Base-by-base conservation (phyloP, 2,797 vertebrate species). In the Danionella dracula region DNA sequence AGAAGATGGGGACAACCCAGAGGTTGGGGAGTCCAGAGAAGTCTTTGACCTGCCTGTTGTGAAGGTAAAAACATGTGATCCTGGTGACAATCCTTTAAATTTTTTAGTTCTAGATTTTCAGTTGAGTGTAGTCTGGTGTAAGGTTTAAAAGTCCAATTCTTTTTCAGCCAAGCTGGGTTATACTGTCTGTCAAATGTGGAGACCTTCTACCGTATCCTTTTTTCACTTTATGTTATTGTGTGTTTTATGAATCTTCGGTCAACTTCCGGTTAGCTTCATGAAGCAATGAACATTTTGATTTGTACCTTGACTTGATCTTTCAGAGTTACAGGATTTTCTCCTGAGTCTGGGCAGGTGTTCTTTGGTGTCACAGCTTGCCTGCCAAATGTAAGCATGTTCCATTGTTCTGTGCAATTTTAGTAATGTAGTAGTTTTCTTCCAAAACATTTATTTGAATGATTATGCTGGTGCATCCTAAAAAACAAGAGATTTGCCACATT, bases 261-360 rank as follows among this genome's bases (percentile, higher is more conserved):
- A n/a, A n/a, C n/a, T n/a, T n/a, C n/a, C n/a, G n/a, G n/a, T n/a
- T n/a, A n/a, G n/a, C n/a, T n/a, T n/a, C n/a, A n/a, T n/a, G n/a
- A n/a, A n/a, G n/a, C n/a, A n/a, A n/a, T n/a, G n/a, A n/a, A n/a
- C n/a, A n/a, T n/a, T n/a, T n/a, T n/a, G n/a, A n/a, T 45, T 44
- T 16, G 60, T 54, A 58, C 77, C 76, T 81, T 96, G 87, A 97
- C 87, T 17, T 32, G 12, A 40, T 60, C 32, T 69, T 60, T 61
- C 88, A 99, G 96, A 64, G 96, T 96, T 5, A 95, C 90, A 50
- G 96, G 95, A n/a, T 99, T 99, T 81, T 99, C 96, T 59, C 96
- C 96, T 54, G 96, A 99, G 72, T 93, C 95, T 0, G 93, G 92
- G 54, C 95, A 99, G 83, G 84, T 95, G 40, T 99, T 98, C 80